Percentiles rank a stretch among this genome's conserved stretches.
These are phyloP conservation scores for Benthosema pterotum DNA, from an alignment of 2,797 vertebrate species.

Conservation along the genomic window DNA sequence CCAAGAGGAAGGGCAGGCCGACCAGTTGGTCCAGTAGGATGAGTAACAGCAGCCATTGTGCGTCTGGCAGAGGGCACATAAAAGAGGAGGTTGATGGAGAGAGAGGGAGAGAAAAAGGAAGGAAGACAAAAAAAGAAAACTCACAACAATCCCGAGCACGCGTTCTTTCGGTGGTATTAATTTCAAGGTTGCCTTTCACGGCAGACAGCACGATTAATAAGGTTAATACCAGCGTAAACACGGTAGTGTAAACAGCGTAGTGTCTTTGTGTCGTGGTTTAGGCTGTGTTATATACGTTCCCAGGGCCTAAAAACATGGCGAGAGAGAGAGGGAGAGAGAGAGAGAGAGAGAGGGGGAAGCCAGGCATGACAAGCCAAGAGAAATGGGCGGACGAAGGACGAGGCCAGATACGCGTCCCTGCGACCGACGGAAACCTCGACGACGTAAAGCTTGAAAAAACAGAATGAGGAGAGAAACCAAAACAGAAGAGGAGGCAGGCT, in stretches of 20 bases:
- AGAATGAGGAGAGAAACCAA: conserved; percentile 43
- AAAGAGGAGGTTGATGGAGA: not conserved
- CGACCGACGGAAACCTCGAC: conserved; percentile 32
- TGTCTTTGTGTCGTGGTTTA: conserved; percentile 44
- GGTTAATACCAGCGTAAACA: conserved; percentile 45
- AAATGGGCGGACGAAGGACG: conserved; percentile 9
- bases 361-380: conserved; percentile 2
- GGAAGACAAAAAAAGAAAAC: conserved; percentile 36
- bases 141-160: conserved; percentile 29
- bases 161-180: conserved; percentile 49
- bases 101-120: not conserved
- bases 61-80: conserved; percentile 40
- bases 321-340: conserved; percentile 13
- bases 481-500: conserved; percentile 55
- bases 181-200: conserved; percentile 39
- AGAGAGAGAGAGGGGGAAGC: not conserved
- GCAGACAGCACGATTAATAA: conserved; percentile 51
- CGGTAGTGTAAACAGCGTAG: not conserved
- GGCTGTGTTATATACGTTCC: conserved; percentile 10
- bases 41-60: conserved; percentile 55
- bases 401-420: conserved; percentile 40
- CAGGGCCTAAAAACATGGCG: conserved; percentile 33
- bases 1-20: conserved; percentile 57
- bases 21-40: conserved; percentile 65
- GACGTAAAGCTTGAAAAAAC: conserved; percentile 26